A percentile compares a stretch with the other conserved stretches of the same genome.
Evolutionary conservation across 2,888 invertebrate genomes (phyloP).

Genomic region (Lampropteryx suffumata): DNA sequence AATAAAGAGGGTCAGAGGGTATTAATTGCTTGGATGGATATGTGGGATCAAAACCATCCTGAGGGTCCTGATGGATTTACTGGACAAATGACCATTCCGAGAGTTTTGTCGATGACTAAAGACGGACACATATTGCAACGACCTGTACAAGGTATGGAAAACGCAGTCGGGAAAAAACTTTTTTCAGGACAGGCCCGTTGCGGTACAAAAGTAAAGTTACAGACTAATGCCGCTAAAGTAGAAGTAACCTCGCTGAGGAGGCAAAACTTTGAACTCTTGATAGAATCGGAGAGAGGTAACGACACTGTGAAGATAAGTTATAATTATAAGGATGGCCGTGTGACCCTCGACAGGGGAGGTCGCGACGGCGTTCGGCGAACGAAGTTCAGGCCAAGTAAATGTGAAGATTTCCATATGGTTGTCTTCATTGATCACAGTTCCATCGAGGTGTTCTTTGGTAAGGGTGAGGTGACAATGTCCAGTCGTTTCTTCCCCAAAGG

Average conservation of each 20-base stretch:
- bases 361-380: constrained; percentile 57
- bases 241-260: constrained; percentile 37
- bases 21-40: constrained; percentile 68
- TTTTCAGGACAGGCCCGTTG: constrained; percentile 38
- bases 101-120: constrained; percentile 50
- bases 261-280: constrained; percentile 43
- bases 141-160: constrained; percentile 48
- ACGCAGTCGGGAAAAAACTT: constrained; percentile 36
- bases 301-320: constrained; percentile 51
- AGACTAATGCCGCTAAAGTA: constrained; percentile 58
- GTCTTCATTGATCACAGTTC: constrained; percentile 63
- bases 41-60: constrained; percentile 69
- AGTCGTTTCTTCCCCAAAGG: constrained; percentile 58
- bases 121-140: constrained; percentile 52
- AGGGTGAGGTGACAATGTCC: constrained; percentile 61
- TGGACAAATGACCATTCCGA: constrained; percentile 67
- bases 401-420: constrained; percentile 36
- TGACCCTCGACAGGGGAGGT: constrained; percentile 63
- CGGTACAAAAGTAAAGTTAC: constrained; percentile 32
- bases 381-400: constrained; percentile 48
- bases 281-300: constrained; percentile 44
- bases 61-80: constrained; percentile 64
- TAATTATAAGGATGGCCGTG: constrained; percentile 36
- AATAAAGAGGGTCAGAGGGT: constrained; percentile 52
- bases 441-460: constrained; percentile 57